Conservation (phyloP, 2,888 invertebrate genomes). For the Abrostola triplasia region DNA sequence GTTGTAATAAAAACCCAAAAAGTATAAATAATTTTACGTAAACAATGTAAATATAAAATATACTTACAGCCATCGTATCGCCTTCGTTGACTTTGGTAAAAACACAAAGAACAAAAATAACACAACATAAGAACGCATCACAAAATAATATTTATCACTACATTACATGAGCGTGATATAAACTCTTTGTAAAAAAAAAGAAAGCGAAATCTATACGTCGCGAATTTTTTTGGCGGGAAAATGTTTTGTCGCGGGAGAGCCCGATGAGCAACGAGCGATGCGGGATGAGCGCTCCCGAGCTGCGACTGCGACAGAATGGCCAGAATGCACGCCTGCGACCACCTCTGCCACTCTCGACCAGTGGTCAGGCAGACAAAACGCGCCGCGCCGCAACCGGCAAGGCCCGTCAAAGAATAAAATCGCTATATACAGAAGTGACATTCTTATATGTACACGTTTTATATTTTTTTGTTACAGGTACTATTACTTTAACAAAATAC, state of each 20-base stretch:
- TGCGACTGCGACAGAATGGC: constrained; percentile 77
- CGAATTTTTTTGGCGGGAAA: constrained; percentile 82
- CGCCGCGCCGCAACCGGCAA: constrained; percentile 63
- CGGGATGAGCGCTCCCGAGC: constrained; percentile 67
- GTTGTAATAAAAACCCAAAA: no score
- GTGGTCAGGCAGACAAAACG: constrained; percentile 76
- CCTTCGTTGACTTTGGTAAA: constrained; percentile 79
- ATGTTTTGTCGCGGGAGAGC: constrained; percentile 46
- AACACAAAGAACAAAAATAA: constrained; percentile 86
- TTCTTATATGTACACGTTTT: constrained; percentile 1
- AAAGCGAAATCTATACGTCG: constrained; percentile 43
- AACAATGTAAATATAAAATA: neutral
- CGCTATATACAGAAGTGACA: constrained; percentile 22
- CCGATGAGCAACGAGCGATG: constrained; percentile 55
- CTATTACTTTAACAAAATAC: neutral
- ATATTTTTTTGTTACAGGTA: neutral
- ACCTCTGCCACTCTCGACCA: constrained; percentile 71
- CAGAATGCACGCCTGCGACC: constrained; percentile 70
- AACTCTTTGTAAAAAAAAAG: constrained; percentile 30
- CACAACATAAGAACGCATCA: constrained; percentile 83
- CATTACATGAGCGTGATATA: constrained; percentile 41
- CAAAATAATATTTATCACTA: constrained; percentile 64
- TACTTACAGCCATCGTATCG: constrained; percentile 87
- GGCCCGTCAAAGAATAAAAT: constrained; percentile 57
- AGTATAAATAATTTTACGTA: no score